Evolutionary conservation across 2,797 vertebrate genomes (phyloP), one percentile per base, ranked within the genome.

Genomic region (Sebastes steindachneri): DNA sequence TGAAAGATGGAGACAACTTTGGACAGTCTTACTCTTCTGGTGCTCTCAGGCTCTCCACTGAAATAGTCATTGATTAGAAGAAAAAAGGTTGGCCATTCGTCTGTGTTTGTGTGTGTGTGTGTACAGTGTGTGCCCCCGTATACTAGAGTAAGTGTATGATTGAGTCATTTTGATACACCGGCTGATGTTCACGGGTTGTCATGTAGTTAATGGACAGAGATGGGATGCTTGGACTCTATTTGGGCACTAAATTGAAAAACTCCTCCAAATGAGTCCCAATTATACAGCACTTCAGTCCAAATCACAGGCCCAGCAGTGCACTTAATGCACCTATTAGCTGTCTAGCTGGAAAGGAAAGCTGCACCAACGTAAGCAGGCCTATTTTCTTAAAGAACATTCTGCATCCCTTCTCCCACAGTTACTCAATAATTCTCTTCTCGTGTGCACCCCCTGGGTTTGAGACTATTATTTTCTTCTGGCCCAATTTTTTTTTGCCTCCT

Each of bases 181-280:
- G 73, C 78, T 89, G 86, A 88, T 91, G 67, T 89, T 85, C 75
- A 59, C 1, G 19, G 55, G 74, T 76, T 93, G 88, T 86, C 80
- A 82, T 89, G 66, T 79, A 35, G 80, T 76, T 93, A 94, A 93
- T 93, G 92, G 92, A 86, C 67, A 83, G 84, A 87, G 91, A 93
- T 93, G 69, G 84, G 73, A 74, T 80, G 86, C 87, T 90, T 72
- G 57, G 85, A 87, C 84, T 90, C 81, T 86, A 86, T 95, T 92
- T 93, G 73, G 86, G 78, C 62, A 72, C 35, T 88, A 90, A 91
- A 92, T 88, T 92, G 79, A 93, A 93, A 90, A 89, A 85, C 80
- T 87, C 80, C 64, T 80, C 82, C 76, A 94, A 93, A 94, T 94
- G 88, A 94, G 82, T 86, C 88, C 88, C 88, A 93, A 93, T 95